Percentiles rank a stretch among this genome's conserved stretches.
Conservation (phyloP, 2,113 vertebrate species). For the Lichenostomus cassidix region DNA sequence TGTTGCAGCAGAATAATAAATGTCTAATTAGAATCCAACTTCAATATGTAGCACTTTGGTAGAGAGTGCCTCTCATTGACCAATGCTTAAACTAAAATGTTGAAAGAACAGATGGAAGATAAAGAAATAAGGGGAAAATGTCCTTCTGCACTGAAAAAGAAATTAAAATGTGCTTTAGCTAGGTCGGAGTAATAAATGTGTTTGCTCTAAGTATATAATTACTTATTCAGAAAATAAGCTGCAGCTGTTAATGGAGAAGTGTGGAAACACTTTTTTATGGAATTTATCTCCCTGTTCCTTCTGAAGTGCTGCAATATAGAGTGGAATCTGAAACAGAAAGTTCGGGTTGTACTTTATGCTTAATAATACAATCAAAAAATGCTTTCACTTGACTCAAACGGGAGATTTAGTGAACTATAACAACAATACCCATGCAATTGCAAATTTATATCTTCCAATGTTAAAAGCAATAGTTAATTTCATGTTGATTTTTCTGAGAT, state of each 20-base stretch:
- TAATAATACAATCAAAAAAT: not conserved
- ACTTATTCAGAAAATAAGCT: not conserved
- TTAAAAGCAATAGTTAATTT: not conserved
- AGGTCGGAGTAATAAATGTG: not conserved
- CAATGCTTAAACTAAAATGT: not conserved
- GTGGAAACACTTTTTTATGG: not conserved
- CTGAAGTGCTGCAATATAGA: not conserved
- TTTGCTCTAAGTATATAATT: not conserved
- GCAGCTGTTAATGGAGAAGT: not conserved
- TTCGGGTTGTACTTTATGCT: not conserved
- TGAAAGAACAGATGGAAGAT: not conserved
- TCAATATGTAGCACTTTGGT: not conserved
- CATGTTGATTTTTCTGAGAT: not conserved
- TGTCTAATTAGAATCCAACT: not conserved
- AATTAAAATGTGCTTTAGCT: not conserved
- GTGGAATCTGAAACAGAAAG: not conserved
- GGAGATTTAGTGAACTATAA: not conserved
- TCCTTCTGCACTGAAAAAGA: not conserved
- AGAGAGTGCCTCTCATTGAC: not conserved
- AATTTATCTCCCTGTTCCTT: not conserved
- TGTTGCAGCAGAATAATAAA: constrained; percentile 14
- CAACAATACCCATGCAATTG: not conserved
- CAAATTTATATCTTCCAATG: not conserved
- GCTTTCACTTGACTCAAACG: not conserved
- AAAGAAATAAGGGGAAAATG: not conserved